These are phyloP conservation scores for Cryptoblepharus egeriae DNA, from an alignment of 2,797 vertebrate species.

Conservation along the genomic window DNA sequence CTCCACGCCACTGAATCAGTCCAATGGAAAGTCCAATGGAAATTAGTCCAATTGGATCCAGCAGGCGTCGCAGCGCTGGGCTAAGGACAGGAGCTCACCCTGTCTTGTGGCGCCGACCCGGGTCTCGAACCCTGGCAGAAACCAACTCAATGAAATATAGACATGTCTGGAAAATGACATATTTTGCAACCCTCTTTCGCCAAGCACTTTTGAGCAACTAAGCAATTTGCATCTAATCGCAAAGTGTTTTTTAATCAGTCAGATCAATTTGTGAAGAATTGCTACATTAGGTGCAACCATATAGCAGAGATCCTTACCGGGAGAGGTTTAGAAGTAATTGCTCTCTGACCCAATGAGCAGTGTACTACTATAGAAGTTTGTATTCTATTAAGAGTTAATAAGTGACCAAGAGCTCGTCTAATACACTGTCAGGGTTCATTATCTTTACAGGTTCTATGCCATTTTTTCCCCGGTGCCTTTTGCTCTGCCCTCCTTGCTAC, in stretches of 20 bases:
- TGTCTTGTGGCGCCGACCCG: too few species aligned
- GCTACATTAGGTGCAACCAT: conserved; percentile 65
- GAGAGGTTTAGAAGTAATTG: conserved; percentile 69
- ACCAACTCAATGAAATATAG: conserved; percentile 46
- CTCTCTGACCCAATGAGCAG: conserved; percentile 70
- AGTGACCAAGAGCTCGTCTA: conserved; percentile 84
- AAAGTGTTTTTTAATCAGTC: conserved; percentile 70
- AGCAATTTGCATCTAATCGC: conserved; percentile 67
- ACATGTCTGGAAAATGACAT: conserved; percentile 54
- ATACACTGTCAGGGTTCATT: conserved; percentile 85
- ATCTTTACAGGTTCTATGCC: conserved; percentile 80
- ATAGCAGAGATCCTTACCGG: conserved; percentile 65
- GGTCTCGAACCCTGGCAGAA: too few species aligned
- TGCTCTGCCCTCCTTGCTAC: conserved; percentile 84
- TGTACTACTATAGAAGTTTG: conserved; percentile 72
- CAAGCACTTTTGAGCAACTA: conserved; percentile 58
- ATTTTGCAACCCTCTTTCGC: conserved; percentile 50
- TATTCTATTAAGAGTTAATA: conserved; percentile 85
- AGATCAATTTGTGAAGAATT: conserved; percentile 74
- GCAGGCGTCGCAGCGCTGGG: too few species aligned
- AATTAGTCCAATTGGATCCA: too few species aligned
- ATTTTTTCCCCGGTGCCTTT: conserved; percentile 75
- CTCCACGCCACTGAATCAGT: too few species aligned
- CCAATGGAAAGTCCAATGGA: too few species aligned
- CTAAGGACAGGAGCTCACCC: too few species aligned